These are phyloP conservation scores for Arnoldichthys spilopterus DNA, from an alignment of 2,797 vertebrate genomes.

Conservation along the genomic window DNA sequence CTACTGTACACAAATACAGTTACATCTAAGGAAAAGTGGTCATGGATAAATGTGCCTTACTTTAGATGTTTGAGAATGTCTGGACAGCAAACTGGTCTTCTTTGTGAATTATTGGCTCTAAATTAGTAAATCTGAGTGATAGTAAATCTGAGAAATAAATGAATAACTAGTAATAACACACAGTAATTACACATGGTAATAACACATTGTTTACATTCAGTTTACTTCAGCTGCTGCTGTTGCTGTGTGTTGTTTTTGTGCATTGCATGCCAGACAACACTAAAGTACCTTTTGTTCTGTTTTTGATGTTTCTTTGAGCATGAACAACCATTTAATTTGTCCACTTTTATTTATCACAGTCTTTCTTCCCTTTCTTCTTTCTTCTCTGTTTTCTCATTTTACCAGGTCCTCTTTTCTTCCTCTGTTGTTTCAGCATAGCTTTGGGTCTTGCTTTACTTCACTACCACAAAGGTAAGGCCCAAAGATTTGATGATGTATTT, in stretches of 20 bases:
- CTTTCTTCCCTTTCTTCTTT: neutral
- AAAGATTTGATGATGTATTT: neutral
- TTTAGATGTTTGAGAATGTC: no score
- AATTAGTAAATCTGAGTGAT: no score
- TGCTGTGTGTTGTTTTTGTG: neutral
- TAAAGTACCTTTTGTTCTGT: neutral
- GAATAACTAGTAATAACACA: no score
- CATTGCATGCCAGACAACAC: neutral
- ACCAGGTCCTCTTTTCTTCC: conserved; percentile 70
- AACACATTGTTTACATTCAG: no score
- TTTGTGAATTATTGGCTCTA: no score
- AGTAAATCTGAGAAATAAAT: no score
- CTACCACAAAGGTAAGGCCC: conserved; percentile 70
- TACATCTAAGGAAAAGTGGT: neutral
- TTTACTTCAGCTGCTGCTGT: no score
- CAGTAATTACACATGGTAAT: no score
- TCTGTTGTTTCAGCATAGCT: conserved; percentile 70
- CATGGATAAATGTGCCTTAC: neutral
- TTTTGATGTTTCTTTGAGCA: neutral
- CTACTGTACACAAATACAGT: neutral
- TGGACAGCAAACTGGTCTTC: no score
- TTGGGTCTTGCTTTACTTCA: conserved; percentile 67
- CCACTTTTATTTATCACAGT: neutral
- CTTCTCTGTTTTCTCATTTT: conserved; percentile 4
- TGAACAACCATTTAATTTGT: neutral